Conservation (phyloP, 2,888 invertebrate genomes). For the Drosophila meridionalis region DNA sequence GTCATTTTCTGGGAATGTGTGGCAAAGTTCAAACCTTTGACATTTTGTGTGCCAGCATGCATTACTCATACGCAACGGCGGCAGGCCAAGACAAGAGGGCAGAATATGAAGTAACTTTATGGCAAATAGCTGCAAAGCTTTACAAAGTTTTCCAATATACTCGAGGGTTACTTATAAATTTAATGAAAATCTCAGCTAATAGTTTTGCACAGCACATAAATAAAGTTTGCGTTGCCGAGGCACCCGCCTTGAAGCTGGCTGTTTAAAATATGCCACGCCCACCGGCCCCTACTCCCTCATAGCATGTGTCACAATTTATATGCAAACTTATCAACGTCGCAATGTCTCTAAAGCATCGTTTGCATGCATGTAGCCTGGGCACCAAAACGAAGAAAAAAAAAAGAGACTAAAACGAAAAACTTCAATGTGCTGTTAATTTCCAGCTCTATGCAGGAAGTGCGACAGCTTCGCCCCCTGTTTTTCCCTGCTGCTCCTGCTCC, state of each 20-base stretch:
- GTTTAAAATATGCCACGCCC: constrained; percentile 37
- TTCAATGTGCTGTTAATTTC: constrained; percentile 78
- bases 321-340: constrained; percentile 80
- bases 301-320: constrained; percentile 77
- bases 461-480: constrained; percentile 23
- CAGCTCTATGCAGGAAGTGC: constrained; percentile 55
- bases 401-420: constrained; percentile 19
- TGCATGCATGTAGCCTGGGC: constrained; percentile 61
- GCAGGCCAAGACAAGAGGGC: background rate
- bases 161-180: constrained; percentile 65
- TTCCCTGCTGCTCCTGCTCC: background rate
- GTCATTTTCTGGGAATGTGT: constrained; percentile 61
- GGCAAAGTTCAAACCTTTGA: constrained; percentile 79
- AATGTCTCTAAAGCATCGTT: constrained; percentile 75
- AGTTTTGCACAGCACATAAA: constrained; percentile 72
- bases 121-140: constrained; percentile 50
- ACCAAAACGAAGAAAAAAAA: constrained; percentile 27
- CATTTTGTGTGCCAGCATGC: constrained; percentile 74
- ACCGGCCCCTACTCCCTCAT: background rate
- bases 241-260: constrained; percentile 17
- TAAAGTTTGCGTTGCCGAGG: constrained; percentile 43
- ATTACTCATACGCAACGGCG: constrained; percentile 77
- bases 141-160: constrained; percentile 70
- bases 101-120: constrained; percentile 60
- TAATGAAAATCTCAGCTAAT: constrained; percentile 79